These are phyloP conservation scores for Antechinus stuartii DNA, from an alignment of 2,113 vertebrate species.

Conservation along the genomic window DNA sequence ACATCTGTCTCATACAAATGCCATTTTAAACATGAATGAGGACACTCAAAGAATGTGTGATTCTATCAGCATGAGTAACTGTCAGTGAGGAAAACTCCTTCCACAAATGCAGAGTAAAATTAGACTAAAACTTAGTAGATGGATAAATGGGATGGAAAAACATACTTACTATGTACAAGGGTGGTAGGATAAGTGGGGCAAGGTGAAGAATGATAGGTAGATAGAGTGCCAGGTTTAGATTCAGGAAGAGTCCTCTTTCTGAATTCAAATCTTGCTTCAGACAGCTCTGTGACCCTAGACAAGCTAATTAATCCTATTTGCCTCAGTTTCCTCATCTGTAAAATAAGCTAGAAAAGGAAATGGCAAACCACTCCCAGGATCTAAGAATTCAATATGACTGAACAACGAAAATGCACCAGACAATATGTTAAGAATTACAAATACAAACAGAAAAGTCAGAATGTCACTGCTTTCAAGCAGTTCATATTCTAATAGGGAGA, in stretches of 20 bases:
- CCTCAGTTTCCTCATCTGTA: too few relatives aligned
- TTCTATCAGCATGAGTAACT: background rate
- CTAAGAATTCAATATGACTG: too few relatives aligned
- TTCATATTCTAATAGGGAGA: background rate
- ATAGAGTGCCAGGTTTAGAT: background rate
- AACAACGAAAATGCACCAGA: background rate
- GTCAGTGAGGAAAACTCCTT: background rate
- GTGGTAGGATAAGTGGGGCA: background rate
- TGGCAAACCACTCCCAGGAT: too few relatives aligned
- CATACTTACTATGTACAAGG: background rate
- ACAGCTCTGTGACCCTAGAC: too few relatives aligned
- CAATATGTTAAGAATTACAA: background rate
- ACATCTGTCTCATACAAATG: slow-evolving; percentile 10
- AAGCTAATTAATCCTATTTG: too few relatives aligned
- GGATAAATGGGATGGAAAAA: background rate
- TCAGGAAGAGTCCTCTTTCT: background rate
- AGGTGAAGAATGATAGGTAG: too few relatives aligned
- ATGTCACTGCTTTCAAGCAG: background rate
- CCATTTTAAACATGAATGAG: background rate
- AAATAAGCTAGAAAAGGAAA: too few relatives aligned
- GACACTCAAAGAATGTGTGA: background rate
- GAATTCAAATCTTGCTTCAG: background rate
- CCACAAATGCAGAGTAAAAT: background rate
- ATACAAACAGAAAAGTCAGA: background rate
- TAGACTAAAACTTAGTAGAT: background rate